Base-by-base conservation (phyloP, 2,797 vertebrate species). In the Xenopus petersii region DNA sequence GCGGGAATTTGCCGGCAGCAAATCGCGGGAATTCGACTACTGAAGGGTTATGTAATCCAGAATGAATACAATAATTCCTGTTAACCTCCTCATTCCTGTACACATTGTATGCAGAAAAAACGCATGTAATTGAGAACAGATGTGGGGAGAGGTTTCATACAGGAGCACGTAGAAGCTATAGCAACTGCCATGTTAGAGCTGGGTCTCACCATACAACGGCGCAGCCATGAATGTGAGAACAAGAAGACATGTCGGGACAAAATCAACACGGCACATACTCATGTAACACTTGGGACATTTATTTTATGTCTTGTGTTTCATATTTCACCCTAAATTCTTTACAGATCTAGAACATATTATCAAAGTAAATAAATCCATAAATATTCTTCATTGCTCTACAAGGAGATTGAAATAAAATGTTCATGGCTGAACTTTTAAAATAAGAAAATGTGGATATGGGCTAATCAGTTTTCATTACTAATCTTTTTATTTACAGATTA, bases 231-330 rank as follows among this genome's bases (percentile, higher is more conserved):
- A 65, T 64, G 66, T 51, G 66, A 62, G 69, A 69, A 79, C 60
- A 64, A 13, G 17, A 67, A 67, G 70, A 68, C 65, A 73, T 58
- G 56, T 73, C 48, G 42, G 49, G 59, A 51, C 58, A 48, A 46
- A 56, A 51, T 77, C 70, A 62, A 70, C 66, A 69, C 48, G 30
- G 70, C 76, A 79, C 76, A 16, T 70, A 49, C 71, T 79, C 71
- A 54, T 70, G 69, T 79, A 79, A 74, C 71, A 70, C 42, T 51
- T 24, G 61, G 66, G 66, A 79, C 60, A 54, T 74, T 68, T 64
- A 58, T 64, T 71, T 65, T 60, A 74, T 64, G 48, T 60, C 10
- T 56, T 26, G 6, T 42, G 74, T 46, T 76, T 76, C 54, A 74
- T 56, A 64, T 79, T 74, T 79, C 54, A 74, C 42, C 55, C 56